These are phyloP conservation scores for Apteryx owenii DNA, from an alignment of 2,113 vertebrate genomes.

Conservation along the genomic window DNA sequence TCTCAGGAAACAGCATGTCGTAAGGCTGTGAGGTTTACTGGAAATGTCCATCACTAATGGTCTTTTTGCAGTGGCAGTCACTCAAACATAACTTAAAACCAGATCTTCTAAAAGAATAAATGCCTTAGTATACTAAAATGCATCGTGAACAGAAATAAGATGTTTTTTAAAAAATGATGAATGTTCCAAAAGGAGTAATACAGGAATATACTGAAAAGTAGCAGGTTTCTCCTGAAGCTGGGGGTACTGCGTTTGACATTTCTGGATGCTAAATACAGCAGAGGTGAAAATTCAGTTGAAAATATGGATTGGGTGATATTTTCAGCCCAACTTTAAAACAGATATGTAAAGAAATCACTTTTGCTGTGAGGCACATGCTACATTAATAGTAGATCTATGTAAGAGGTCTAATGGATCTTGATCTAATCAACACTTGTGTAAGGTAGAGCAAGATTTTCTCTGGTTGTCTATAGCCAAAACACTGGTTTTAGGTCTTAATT, in stretches of 20 bases:
- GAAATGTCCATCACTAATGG: background rate
- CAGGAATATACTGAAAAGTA: background rate
- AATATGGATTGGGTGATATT: background rate
- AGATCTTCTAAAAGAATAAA: background rate
- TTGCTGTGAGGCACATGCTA: background rate
- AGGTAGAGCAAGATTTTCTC: background rate
- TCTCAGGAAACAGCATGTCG: background rate
- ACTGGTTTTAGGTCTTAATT: background rate
- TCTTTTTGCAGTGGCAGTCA: background rate
- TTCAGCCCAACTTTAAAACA: background rate
- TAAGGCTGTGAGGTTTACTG: background rate
- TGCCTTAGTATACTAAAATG: background rate
- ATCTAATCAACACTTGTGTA: background rate
- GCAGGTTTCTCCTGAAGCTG: background rate
- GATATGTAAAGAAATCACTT: background rate
- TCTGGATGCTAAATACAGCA: background rate
- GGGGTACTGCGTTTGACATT: background rate
- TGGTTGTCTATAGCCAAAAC: background rate
- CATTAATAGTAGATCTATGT: background rate
- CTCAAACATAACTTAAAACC: background rate
- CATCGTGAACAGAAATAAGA: background rate
- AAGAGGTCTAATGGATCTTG: background rate
- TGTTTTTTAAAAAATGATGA: background rate
- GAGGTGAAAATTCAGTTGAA: background rate
- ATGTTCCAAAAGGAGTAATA: background rate